Base-by-base conservation (phyloP, 2,888 invertebrate genomes). In the Acanthosepion pharaonis region DNA sequence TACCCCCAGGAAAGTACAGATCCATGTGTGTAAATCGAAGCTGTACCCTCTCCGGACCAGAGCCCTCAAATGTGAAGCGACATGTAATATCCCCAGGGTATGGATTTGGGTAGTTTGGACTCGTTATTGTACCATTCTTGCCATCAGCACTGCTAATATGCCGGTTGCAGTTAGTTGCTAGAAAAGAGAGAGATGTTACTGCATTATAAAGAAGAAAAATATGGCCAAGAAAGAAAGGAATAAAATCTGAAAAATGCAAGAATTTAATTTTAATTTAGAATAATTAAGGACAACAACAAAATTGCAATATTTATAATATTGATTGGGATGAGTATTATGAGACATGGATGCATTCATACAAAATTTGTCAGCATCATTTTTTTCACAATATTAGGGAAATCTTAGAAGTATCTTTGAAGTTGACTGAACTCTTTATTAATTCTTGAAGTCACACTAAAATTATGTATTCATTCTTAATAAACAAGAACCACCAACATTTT, bases 81-180 rank as follows among this genome's bases (percentile, higher is more conserved):
- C 99, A 99, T 97, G 98, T 98, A 97, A 98, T 98, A 96, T 98
- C 98, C 95, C 98, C 97, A 9, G 98, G 98, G 97, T 98, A 98
- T 94, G 98, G 98, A 95, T 98, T 98, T 9, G 98, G 98, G 97
- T 98, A 98, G 97, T 98, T 98, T n/a, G 99, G 99, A 96, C 98
- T 98, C 97, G 98, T 98, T 98, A 99, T 98, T 92, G 98, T 98
- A 95, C 98, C 99, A 94, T 96, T 96, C 94, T 96, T 96, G 92
- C 95, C 95, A 25, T 94, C 95, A 51, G 94, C 94, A 95, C 96
- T 96, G 94, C 95, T 95, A 93, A 96, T 96, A 93, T 95, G 95
- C 91, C 96, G 94, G 94, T 95, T 96, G 95, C 97, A 97, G n/a
- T 96, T 95, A 51, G 96, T 95, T 33, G 95, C 97, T 97, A 96